These are phyloP conservation scores for Falco concolor DNA, from an alignment of 2,797 vertebrate species.

Conservation along the genomic window DNA sequence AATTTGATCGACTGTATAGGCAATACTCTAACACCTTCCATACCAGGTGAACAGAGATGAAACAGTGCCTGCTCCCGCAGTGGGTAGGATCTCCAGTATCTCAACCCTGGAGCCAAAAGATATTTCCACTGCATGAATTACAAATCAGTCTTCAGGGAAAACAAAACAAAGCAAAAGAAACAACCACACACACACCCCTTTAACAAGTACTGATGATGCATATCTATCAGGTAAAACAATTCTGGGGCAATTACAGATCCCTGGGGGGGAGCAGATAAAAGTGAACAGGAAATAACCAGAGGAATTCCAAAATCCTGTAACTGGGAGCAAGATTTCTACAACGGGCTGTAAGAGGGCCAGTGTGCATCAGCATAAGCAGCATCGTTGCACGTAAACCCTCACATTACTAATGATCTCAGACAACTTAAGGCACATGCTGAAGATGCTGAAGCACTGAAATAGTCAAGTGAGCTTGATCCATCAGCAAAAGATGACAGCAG, in stretches of 20 bases:
- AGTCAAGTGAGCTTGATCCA: not conserved
- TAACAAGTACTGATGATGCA: not conserved
- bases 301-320: conserved; percentile 1
- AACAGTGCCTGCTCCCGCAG: not conserved
- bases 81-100: not conserved
- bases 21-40: not conserved
- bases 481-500: not conserved
- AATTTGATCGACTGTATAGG: not conserved
- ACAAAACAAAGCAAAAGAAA: not conserved
- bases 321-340: not conserved
- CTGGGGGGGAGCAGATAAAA: not conserved
- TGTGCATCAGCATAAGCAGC: not conserved
- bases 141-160: not conserved
- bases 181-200: not conserved
- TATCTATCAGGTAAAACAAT: not conserved
- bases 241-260: not conserved
- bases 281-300: not conserved
- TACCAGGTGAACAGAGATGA: not conserved
- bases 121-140: not conserved
- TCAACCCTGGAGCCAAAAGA: not conserved
- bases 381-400: not conserved
- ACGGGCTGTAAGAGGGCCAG: not conserved
- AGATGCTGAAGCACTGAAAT: not conserved
- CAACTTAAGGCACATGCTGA: not conserved
- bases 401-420: not conserved